A percentile compares a stretch with the other conserved stretches of the same genome.
Conservation (phyloP, 2,113 vertebrate genomes). For the Stictonetta naevosa region DNA sequence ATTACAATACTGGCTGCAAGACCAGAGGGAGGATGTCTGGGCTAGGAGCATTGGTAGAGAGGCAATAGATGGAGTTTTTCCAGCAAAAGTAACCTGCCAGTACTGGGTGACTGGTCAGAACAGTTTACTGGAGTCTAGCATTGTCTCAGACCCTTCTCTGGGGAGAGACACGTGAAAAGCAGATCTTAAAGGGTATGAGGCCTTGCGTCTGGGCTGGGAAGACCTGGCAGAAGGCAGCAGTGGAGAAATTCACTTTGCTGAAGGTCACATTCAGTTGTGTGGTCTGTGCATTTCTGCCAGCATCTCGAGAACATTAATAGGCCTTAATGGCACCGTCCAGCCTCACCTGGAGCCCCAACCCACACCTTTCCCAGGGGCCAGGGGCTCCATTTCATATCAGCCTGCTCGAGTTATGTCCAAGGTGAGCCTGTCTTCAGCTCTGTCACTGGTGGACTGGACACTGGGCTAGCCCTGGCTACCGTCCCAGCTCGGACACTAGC, state of each 20-base stretch:
- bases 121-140: not conserved
- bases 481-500: not conserved
- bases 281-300: not conserved
- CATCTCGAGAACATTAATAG: not conserved
- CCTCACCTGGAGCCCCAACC: not conserved
- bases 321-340: not conserved
- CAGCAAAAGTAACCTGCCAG: constrained; percentile 39
- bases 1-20: constrained; percentile 33
- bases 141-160: not conserved
- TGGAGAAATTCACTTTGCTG: not conserved
- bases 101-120: not conserved
- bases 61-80: not conserved
- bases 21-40: constrained; percentile 58
- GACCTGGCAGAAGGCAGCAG: not conserved
- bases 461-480: not conserved
- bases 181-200: constrained; percentile 20
- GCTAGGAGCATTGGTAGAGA: not conserved
- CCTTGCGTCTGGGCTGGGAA: not conserved
- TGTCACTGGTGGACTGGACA: not conserved
- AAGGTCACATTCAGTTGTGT: not conserved
- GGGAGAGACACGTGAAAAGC: not conserved
- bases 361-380: not conserved
- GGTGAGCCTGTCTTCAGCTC: not conserved
- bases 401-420: not conserved
- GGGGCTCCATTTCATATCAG: not conserved